Evolutionary conservation across 2,797 vertebrate genomes (phyloP).

Genomic region (Xenopus petersii): DNA sequence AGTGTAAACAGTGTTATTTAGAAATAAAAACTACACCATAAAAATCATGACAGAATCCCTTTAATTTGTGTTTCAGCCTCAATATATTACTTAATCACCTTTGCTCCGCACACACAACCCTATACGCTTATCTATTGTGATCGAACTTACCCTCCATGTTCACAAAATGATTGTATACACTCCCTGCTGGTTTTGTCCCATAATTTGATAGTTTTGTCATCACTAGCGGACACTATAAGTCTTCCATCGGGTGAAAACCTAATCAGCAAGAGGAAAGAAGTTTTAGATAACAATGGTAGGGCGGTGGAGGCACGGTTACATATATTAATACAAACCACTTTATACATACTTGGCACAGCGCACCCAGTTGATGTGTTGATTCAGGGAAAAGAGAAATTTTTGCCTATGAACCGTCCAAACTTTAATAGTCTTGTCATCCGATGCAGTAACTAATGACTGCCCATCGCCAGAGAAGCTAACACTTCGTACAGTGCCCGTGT

Average conservation of each 20-base stretch:
- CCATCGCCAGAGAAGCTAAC: constrained; percentile 89
- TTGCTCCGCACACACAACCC: too few species aligned
- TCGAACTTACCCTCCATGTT: constrained; percentile 82
- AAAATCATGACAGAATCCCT: too few species aligned
- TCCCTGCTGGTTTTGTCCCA: constrained; percentile 95
- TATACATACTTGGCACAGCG: constrained; percentile 87
- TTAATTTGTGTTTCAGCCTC: too few species aligned
- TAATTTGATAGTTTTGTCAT: constrained; percentile 91
- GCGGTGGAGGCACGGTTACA: too few species aligned
- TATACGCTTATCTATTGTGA: too few species aligned
- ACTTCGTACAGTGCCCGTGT: constrained; percentile 85
- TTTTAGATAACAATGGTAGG: too few species aligned
- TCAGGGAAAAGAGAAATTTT: constrained; percentile 92
- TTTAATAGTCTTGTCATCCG: constrained; percentile 96
- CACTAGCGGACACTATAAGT: constrained; percentile 88
- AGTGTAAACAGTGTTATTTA: too few species aligned
- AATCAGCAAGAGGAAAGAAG: constrained; percentile 23
- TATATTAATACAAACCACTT: background rate
- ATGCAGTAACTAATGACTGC: constrained; percentile 86
- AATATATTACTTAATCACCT: too few species aligned
- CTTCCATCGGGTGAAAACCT: constrained; percentile 94
- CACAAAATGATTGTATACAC: constrained; percentile 89
- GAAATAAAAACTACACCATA: too few species aligned
- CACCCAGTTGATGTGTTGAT: constrained; percentile 96
- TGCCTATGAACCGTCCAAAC: constrained; percentile 92